Percentiles rank a stretch among this genome's conserved stretches.
Conservation (phyloP, 1,140 invertebrate genomes). For the Drosophila hydei region DNA sequence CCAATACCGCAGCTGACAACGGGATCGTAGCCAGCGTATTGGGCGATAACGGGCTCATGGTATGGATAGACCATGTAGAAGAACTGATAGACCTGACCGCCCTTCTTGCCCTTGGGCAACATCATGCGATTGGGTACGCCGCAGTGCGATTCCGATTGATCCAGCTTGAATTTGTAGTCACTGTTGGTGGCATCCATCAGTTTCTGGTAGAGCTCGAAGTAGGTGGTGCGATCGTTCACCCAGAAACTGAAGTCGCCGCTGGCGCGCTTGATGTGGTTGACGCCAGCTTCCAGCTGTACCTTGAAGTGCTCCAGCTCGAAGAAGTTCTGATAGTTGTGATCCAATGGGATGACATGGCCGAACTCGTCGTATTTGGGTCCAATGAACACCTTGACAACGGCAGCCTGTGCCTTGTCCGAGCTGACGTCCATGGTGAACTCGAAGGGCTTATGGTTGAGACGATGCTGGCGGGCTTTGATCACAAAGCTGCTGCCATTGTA, state of each 20-base stretch:
- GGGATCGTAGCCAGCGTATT: slow-evolving; percentile 73
- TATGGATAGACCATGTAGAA: slow-evolving; percentile 87
- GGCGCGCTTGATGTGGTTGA: slow-evolving; percentile 70
- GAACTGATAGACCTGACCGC: slow-evolving; percentile 87
- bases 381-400: slow-evolving; percentile 86
- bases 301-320: slow-evolving; percentile 80
- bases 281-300: slow-evolving; percentile 68
- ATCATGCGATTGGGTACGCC: slow-evolving; percentile 87
- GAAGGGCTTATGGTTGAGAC: slow-evolving; percentile 88
- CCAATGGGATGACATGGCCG: slow-evolving; percentile 77
- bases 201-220: slow-evolving; percentile 76
- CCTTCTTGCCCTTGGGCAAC: slow-evolving; percentile 88
- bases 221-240: slow-evolving; percentile 78
- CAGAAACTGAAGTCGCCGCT: slow-evolving; percentile 75
- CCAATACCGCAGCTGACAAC: slow-evolving; percentile 81
- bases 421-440: slow-evolving; percentile 85
- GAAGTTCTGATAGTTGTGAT: slow-evolving; percentile 81
- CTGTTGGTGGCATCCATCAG: slow-evolving; percentile 80
- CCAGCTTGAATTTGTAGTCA: slow-evolving; percentile 84
- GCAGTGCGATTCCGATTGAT: slow-evolving; percentile 85
- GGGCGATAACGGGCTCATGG: slow-evolving; percentile 69
- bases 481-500: slow-evolving; percentile 86
- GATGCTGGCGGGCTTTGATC: slow-evolving; percentile 85
- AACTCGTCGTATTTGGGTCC: slow-evolving; percentile 86
- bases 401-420: slow-evolving; percentile 84